Evolutionary conservation across 2,888 invertebrate genomes (phyloP).

Genomic region (Dynastes tityus): DNA sequence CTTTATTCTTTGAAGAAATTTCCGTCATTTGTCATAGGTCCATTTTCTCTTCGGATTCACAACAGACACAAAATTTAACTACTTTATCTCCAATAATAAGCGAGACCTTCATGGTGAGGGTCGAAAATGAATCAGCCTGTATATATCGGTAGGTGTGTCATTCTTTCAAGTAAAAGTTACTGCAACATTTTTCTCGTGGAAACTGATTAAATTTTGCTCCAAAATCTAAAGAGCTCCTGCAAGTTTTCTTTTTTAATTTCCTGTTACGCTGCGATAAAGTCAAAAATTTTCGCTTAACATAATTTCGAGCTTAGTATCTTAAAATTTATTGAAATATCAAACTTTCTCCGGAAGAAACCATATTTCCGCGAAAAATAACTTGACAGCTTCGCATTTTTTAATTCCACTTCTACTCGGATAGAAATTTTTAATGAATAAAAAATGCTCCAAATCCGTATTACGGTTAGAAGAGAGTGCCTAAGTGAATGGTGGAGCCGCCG

Average conservation of each 20-base stretch:
- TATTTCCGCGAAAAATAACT: slow-evolving; percentile 1
- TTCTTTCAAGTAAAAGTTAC: too few relatives aligned
- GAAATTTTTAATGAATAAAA: slow-evolving; percentile 40
- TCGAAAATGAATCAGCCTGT: too few relatives aligned
- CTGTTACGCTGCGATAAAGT: background rate
- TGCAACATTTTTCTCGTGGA: too few relatives aligned
- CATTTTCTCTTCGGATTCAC: too few relatives aligned
- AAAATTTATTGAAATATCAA: background rate
- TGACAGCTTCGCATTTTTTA: slow-evolving; percentile 19
- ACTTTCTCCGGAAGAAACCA: background rate
- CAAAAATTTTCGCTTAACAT: background rate
- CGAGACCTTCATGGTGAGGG: too few relatives aligned
- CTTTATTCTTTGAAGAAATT: too few relatives aligned
- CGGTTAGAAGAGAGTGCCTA: background rate
- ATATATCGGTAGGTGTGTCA: too few relatives aligned
- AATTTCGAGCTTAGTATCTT: background rate
- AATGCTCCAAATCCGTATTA: slow-evolving; percentile 22
- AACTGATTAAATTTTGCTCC: too few relatives aligned
- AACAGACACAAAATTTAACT: too few relatives aligned
- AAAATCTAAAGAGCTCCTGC: background rate
- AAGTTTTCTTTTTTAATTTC: background rate
- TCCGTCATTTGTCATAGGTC: too few relatives aligned
- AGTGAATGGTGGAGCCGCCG: slow-evolving; percentile 26
- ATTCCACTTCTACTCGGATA: background rate
- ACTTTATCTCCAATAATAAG: too few relatives aligned